A percentile compares a stretch with the other conserved stretches of the same genome.
Conservation (phyloP, 2,888 invertebrate genomes). For the Leptinotarsa peninsularis region DNA sequence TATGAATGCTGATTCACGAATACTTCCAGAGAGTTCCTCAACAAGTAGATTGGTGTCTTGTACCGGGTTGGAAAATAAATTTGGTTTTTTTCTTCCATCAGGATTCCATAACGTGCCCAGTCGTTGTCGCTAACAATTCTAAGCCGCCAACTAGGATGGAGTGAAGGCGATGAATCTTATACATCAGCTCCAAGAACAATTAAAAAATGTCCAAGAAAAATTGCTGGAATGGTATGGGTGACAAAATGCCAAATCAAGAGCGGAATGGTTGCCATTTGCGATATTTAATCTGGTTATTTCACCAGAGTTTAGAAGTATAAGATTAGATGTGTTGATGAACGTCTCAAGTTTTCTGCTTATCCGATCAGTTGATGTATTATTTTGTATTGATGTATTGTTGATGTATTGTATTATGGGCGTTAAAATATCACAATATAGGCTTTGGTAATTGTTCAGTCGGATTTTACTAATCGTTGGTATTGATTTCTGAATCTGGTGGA, state of each 20-base stretch:
- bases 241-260: neutral
- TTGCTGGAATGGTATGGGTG: neutral
- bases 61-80: neutral
- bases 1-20: conserved; percentile 11
- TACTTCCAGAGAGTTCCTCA: conserved; percentile 6
- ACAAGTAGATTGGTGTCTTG: neutral
- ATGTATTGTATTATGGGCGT: neutral
- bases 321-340: neutral
- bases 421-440: no score
- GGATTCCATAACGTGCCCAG: neutral
- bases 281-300: no score
- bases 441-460: no score
- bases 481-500: no score
- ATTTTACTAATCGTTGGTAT: no score
- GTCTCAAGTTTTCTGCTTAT: neutral
- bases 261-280: no score
- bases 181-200: neutral
- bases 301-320: neutral
- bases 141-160: neutral
- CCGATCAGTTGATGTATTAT: no score
- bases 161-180: no score
- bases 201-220: neutral
- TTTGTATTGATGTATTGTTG: no score
- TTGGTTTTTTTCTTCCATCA: neutral
- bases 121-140: conserved; percentile 11